A percentile compares a stretch with the other conserved stretches of the same genome.
These are phyloP conservation scores for Venustoraphidia nigricollis DNA, from an alignment of 2,888 invertebrate species.

Conservation along the genomic window DNA sequence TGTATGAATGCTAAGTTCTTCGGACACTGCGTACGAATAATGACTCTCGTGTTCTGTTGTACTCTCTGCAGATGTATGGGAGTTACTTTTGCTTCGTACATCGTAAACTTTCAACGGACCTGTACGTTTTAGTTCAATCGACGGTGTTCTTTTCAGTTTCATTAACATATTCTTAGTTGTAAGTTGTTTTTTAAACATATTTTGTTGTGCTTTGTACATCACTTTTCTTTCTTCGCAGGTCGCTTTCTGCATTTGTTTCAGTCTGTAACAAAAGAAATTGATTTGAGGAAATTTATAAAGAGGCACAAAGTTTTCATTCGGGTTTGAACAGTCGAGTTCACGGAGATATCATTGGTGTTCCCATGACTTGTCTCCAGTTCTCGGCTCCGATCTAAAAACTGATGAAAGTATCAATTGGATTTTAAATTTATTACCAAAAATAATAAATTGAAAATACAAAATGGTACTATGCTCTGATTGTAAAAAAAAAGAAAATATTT, in stretches of 20 bases:
- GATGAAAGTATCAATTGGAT: no score
- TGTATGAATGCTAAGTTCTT: neutral
- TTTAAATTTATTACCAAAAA: no score
- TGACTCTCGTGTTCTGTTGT: neutral
- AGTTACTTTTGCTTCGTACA: slow-evolving; percentile 27
- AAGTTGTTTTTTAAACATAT: slow-evolving; percentile 35
- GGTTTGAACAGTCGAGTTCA: no score
- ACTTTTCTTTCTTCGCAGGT: slow-evolving; percentile 35
- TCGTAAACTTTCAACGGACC: slow-evolving; percentile 36
- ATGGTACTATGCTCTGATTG: no score
- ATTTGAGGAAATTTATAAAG: no score
- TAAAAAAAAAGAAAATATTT: no score
- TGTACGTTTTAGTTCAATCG: slow-evolving; percentile 26
- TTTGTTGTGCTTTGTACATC: slow-evolving; percentile 33
- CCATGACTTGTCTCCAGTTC: no score
- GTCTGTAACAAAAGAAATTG: slow-evolving; percentile 18
- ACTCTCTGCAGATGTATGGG: slow-evolving; percentile 17
- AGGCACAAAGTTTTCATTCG: no score
- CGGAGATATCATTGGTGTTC: no score
- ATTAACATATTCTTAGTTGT: slow-evolving; percentile 31
- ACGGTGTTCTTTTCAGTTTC: slow-evolving; percentile 30
- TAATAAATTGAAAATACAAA: no score
- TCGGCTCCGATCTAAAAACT: no score
- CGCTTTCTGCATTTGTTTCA: slow-evolving; percentile 36
- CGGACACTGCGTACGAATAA: neutral